These are phyloP conservation scores for Aphodius sticticus DNA, from an alignment of 2,888 invertebrate genomes.

Conservation along the genomic window DNA sequence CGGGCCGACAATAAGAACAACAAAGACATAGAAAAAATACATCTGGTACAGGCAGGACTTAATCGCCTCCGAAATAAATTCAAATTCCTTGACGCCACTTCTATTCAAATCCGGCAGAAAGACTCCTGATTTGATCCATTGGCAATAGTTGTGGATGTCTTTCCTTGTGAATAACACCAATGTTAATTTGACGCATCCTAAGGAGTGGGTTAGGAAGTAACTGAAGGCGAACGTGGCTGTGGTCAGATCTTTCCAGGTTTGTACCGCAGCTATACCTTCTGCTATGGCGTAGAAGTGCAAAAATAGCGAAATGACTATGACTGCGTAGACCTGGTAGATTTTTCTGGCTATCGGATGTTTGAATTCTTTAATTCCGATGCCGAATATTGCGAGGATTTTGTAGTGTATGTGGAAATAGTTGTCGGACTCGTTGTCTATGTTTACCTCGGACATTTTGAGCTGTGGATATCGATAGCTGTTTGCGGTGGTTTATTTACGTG, in stretches of 20 bases:
- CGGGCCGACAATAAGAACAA: conserved; percentile 31
- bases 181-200: conserved; percentile 33
- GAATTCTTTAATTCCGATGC: conserved; percentile 13
- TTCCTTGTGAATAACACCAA: conserved; percentile 32
- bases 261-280: conserved; percentile 24
- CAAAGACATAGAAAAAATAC: conserved; percentile 31
- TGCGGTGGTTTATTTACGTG: neutral
- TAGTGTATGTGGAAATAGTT: conserved; percentile 23
- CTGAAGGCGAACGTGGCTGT: conserved; percentile 30
- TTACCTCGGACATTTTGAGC: neutral
- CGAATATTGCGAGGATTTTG: conserved; percentile 13
- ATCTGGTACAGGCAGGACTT: conserved; percentile 31
- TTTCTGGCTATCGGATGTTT: neutral
- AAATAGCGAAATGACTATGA: conserved; percentile 20
- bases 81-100: conserved; percentile 33
- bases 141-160: conserved; percentile 27
- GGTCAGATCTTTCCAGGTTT: conserved; percentile 29
- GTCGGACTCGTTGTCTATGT: neutral
- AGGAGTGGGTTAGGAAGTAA: conserved; percentile 27
- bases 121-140: conserved; percentile 29
- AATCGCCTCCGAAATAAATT: conserved; percentile 31
- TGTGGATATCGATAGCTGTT: neutral
- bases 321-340: conserved; percentile 28
- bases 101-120: conserved; percentile 34
- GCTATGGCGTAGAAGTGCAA: conserved; percentile 30